Evolutionary conservation across 2,888 invertebrate genomes (phyloP).

Genomic region (Ypsolopha scabrella): DNA sequence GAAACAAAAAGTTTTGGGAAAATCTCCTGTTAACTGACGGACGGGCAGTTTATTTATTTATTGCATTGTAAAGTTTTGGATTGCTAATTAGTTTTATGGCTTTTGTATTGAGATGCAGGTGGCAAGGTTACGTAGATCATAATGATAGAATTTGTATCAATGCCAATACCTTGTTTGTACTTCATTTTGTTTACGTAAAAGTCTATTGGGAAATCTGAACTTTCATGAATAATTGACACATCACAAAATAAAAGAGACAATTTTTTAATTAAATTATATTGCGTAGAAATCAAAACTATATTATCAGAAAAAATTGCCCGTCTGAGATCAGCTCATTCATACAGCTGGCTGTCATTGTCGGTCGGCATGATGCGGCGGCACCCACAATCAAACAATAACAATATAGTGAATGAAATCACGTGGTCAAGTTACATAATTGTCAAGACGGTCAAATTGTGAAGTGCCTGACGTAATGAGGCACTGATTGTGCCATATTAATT

Average conservation of each 20-base stretch:
- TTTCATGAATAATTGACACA: no score
- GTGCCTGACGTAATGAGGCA: constrained; percentile 25
- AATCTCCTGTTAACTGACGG: constrained; percentile 14
- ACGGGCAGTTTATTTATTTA: constrained; percentile 53
- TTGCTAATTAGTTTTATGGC: constrained; percentile 61
- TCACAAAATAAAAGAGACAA: no score
- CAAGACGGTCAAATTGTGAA: constrained; percentile 34
- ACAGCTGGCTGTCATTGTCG: background rate
- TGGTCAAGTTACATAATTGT: constrained; percentile 22
- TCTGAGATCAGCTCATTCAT: background rate
- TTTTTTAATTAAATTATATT: no score
- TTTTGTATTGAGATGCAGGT: constrained; percentile 26
- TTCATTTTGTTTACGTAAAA: no score
- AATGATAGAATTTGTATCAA: no score
- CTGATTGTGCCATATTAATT: constrained; percentile 21
- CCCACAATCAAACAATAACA: background rate
- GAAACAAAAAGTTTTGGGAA: constrained; percentile 44
- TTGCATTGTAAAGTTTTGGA: constrained; percentile 47
- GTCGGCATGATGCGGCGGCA: no score
- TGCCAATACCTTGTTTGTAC: no score
- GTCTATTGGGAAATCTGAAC: no score
- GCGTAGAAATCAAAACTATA: no score
- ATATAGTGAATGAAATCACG: constrained; percentile 36
- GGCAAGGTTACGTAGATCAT: background rate
- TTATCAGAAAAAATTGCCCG: no score